Conservation (phyloP, 2,888 invertebrate genomes). For the Autographa pulchrina region DNA sequence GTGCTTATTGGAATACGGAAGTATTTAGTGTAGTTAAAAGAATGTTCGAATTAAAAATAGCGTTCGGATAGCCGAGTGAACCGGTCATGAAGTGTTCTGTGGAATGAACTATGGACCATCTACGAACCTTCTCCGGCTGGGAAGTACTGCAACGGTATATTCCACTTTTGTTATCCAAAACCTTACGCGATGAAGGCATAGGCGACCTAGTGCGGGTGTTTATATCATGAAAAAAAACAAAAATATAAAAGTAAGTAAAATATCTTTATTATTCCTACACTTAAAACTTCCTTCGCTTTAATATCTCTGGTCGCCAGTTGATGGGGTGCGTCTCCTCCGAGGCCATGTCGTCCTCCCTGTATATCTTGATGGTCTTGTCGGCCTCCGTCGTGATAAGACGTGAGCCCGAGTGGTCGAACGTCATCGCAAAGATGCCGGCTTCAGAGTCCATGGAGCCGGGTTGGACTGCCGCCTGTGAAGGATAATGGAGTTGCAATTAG, state of each 20-base stretch:
- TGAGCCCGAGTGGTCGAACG: slow-evolving; percentile 98
- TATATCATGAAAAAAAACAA: no score
- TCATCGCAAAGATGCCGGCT: slow-evolving; percentile 98
- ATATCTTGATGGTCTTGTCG: slow-evolving; percentile 99
- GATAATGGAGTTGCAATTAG: not conserved
- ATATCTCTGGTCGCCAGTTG: slow-evolving; percentile 99
- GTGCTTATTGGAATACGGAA: no score
- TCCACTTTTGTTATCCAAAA: no score
- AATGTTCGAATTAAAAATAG: no score
- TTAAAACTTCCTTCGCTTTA: slow-evolving; percentile 97
- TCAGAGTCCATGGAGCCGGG: slow-evolving; percentile 99
- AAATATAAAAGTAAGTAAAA: slow-evolving; percentile 10
- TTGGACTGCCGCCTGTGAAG: slow-evolving; percentile 95
- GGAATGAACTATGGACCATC: no score
- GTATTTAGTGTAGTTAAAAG: no score
- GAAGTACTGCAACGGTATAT: no score
- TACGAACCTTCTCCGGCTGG: no score
- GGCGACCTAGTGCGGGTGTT: no score
- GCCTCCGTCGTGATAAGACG: slow-evolving; percentile 99
- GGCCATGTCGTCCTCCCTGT: slow-evolving; percentile 98
- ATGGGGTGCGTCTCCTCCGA: slow-evolving; percentile 99
- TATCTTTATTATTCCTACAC: slow-evolving; percentile 37
- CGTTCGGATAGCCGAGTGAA: no score
- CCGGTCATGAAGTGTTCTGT: no score
- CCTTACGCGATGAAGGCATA: no score